phyloP scores from a whole-genome alignment of 2,888 invertebrate species.

The Rhagonycha fulva region DNA sequence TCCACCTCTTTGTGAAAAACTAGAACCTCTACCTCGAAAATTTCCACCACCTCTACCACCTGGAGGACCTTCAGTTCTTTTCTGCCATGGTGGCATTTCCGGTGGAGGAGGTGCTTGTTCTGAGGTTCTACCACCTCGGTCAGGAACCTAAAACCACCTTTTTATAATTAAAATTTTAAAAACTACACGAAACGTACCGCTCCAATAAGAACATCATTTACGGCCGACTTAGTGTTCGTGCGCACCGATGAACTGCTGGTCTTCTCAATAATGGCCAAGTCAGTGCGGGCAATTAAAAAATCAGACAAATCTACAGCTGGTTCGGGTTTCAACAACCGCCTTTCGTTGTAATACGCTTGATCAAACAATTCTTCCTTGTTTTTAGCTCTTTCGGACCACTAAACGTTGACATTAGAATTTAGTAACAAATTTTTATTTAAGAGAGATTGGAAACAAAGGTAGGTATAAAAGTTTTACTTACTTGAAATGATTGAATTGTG shows the following conservation, averaged over 20 bases:
- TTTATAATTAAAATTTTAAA: slow-evolving; percentile 2
- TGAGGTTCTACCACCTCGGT: slow-evolving; percentile 89
- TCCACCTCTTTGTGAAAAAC: slow-evolving; percentile 27
- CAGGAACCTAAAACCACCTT: slow-evolving; percentile 72
- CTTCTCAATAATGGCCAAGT: slow-evolving; percentile 87
- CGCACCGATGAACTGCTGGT: slow-evolving; percentile 86
- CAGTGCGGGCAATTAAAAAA: slow-evolving; percentile 82
- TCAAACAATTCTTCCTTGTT: slow-evolving; percentile 73
- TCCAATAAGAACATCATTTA: slow-evolving; percentile 91
- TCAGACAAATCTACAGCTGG: slow-evolving; percentile 75
- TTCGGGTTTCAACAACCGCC: slow-evolving; percentile 59
- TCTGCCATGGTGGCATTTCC: slow-evolving; percentile 96
- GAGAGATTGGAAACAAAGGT: too few species aligned
- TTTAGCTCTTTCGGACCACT: slow-evolving; percentile 86
- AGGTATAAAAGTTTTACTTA: slow-evolving; percentile 43
- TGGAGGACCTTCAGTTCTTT: slow-evolving; percentile 60
- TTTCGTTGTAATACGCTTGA: slow-evolving; percentile 60
- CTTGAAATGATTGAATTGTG: slow-evolving; percentile 95
- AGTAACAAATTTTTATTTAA: background rate
- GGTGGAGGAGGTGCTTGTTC: slow-evolving; percentile 93
- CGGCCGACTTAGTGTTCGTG: slow-evolving; percentile 79
- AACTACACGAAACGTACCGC: slow-evolving; percentile 57
- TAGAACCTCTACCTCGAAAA: slow-evolving; percentile 39
- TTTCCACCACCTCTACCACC: slow-evolving; percentile 56
- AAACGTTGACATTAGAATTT: slow-evolving; percentile 33